Evolutionary conservation across 2,888 invertebrate genomes (phyloP), one percentile per base, ranked within the genome.

Genomic region (Apotomis capreana): DNA sequence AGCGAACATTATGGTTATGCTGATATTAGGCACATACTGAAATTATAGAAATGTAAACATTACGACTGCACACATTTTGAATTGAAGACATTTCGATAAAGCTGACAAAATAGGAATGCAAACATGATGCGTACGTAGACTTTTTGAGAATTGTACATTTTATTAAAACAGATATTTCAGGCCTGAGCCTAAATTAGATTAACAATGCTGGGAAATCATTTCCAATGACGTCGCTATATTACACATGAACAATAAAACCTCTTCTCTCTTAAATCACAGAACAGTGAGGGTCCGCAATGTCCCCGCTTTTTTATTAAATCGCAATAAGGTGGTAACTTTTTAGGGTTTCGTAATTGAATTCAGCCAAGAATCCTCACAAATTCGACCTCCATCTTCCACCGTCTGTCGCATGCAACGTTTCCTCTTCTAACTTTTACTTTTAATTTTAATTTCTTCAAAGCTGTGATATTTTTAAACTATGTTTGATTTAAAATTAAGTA

Each of bases 51-150:
- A 58, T 58, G 58, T 40, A 40, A 58, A 40, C n/a, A 40, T 58
- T 58, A 58, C 12, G 8, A 59, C 12, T 59, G 59, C 9, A 59
- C 59, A 59, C 40, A 44, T 59, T 59, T 64, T 13, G 40, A 54
- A 64, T 37, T 6, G 36, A 12, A 59, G 59, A 13, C 44, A 59
- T 59, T 59, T 44, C 13, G 44, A 59, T 12, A 59, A 59, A 59
- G 44, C 44, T 59, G 13, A 59, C 44, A 59, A 59, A 44, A 59
- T 59, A 59, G 59, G 9, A 40, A 13, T 59, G 59, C 59, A 13
- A 59, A 59, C 44, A 59, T 59, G 5, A 9, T 59, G 46, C 46
- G n/a, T 13, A 51, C 51, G 52, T 37, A 37, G 37, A 52, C 8
- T n/a, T 52, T n/a, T 51, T 51, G 49, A 36, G 49, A 46, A 46